Conservation (phyloP, 2,797 vertebrate species). For the Oreochromis mossambicus region DNA sequence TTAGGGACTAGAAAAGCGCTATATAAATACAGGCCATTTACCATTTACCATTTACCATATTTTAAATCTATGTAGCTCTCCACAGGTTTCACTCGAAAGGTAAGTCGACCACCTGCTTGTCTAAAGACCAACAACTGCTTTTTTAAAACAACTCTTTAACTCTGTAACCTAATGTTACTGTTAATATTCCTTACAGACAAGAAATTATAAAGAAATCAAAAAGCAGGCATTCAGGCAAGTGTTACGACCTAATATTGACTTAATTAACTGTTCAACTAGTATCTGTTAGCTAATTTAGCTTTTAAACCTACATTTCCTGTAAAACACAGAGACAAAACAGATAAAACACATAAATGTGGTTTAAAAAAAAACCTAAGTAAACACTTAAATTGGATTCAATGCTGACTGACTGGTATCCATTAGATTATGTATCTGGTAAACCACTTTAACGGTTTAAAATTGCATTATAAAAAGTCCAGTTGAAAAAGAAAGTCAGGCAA, state of each 20-base stretch:
- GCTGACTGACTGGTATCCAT: neutral
- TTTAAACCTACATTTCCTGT: neutral
- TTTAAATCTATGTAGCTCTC: neutral
- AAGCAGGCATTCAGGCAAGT: neutral
- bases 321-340: neutral
- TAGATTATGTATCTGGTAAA: neutral
- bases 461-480: neutral
- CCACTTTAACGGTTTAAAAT: neutral
- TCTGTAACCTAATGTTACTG: neutral
- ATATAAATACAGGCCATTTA: no score
- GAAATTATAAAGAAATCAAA: neutral
- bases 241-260: neutral
- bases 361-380: rapidly evolving
- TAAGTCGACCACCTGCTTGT: neutral
- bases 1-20: no score
- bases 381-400: neutral
- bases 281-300: neutral
- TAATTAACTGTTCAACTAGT: neutral
- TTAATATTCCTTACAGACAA: neutral
- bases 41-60: no score
- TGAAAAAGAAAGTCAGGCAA: neutral
- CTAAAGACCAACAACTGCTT: neutral
- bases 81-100: neutral
- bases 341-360: neutral
- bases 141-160: neutral